Base-by-base conservation (phyloP, 1,140 invertebrate species). In the Portunus trituberculatus region DNA sequence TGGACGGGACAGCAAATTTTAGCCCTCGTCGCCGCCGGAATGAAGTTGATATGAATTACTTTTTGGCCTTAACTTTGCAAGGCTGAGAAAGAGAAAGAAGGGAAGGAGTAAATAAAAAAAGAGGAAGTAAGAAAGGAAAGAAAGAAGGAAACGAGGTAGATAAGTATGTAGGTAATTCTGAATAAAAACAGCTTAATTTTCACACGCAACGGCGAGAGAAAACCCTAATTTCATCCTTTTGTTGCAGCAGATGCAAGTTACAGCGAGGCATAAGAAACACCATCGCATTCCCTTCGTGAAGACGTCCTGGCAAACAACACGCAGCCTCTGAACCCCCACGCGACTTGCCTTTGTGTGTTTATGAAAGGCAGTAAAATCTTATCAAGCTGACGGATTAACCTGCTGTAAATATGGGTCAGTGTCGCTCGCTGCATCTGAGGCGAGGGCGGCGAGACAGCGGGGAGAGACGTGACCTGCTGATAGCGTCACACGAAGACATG, bases 1-100 rank as follows among this genome's bases (percentile, higher is more conserved):
- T 91, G n/a, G 88, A 76, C 87, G 59, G 88, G 32, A 89, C 45
- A 94, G 88, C 88, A 94, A 94, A 94, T 94, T 94, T 94, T 91
- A 94, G 93, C 48, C 93, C 93, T 91, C 67, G 93, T 83, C 87
- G 93, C 87, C 88, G 93, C 88, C 93, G 90, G 88, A 94, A 91
- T 94, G 89, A 91, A 89, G 39, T 48, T 90, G 31, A 94, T 89
- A 45, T 82, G 93, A 91, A 89, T 94, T 94, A 90, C 67, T 39
- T 39, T 8, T 39, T 45, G 31, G n/a, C 28, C n/a, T 29, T 0
- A 82, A 92, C 59, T n/a, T 28, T 76, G 67, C 67, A 7, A 29
- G 6, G 14, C 12, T 32, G 14, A 48, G 25, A 28, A 0, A 25
- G 12, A 46, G 20, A 28, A 14, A 90, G 4, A 7, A 29, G 16